Conservation (phyloP, 2,888 invertebrate genomes). For the Perizoma flavofasciatum region DNA sequence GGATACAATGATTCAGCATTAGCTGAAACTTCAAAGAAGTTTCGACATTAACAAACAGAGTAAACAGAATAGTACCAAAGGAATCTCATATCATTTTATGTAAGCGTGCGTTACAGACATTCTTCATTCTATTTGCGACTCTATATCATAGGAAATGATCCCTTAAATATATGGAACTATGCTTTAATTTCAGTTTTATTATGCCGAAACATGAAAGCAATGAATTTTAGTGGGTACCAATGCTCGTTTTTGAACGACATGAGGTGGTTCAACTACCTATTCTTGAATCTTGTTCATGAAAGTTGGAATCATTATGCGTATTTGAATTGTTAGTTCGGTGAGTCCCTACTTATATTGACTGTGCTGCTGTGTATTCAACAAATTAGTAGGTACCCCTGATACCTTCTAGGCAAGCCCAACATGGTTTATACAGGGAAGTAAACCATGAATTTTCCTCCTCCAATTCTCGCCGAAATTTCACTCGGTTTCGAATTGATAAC, state of each 20-base stretch:
- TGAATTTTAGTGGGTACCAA: slow-evolving; percentile 36
- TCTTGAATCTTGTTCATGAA: too few relatives aligned
- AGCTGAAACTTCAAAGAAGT: background rate
- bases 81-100: slow-evolving; percentile 42
- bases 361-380: too few relatives aligned
- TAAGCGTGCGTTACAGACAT: slow-evolving; percentile 39
- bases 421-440: background rate
- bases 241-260: slow-evolving; percentile 25
- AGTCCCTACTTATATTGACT: too few relatives aligned
- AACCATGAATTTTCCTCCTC: background rate
- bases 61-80: background rate
- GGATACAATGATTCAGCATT: too few relatives aligned
- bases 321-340: too few relatives aligned
- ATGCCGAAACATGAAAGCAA: slow-evolving; percentile 21
- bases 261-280: background rate
- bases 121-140: slow-evolving; percentile 17
- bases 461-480: slow-evolving; percentile 3
- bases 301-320: too few relatives aligned
- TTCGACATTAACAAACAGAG: background rate
- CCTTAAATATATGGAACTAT: slow-evolving; percentile 27
- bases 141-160: slow-evolving; percentile 14
- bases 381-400: too few relatives aligned
- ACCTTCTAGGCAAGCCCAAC: too few relatives aligned
- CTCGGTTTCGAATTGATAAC: slow-evolving; percentile 36
- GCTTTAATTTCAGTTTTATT: slow-evolving; percentile 28